Evolutionary conservation across 2,888 invertebrate species (phyloP).

Genomic region (Aromia moschata): DNA sequence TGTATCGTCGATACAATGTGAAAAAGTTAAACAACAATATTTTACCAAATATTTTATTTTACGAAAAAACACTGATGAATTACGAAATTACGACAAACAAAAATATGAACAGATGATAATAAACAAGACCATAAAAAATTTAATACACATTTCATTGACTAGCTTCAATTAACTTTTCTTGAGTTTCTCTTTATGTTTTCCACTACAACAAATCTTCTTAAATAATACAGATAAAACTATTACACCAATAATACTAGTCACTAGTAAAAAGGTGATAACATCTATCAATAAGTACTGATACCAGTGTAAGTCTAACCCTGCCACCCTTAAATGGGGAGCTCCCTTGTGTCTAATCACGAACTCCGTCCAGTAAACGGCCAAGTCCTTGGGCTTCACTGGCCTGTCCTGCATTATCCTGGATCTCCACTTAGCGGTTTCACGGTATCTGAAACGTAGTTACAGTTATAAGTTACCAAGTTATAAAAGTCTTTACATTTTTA

Average conservation of each 20-base stretch:
- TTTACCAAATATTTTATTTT: too few relatives aligned
- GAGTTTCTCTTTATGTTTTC: not conserved
- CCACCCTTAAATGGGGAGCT: constrained; percentile 45
- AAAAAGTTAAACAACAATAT: too few relatives aligned
- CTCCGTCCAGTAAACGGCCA: constrained; percentile 48
- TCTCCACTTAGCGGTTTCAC: constrained; percentile 38
- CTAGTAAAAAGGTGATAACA: constrained; percentile 33
- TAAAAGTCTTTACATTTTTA: too few relatives aligned
- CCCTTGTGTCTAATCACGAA: constrained; percentile 49
- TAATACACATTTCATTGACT: not conserved
- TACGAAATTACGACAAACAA: too few relatives aligned
- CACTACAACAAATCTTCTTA: not conserved
- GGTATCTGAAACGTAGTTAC: constrained; percentile 44
- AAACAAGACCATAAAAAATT: too few relatives aligned
- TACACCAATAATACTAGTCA: not conserved
- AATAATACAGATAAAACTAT: not conserved
- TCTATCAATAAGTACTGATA: constrained; percentile 50
- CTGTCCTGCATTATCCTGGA: constrained; percentile 47
- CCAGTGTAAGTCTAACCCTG: constrained; percentile 44
- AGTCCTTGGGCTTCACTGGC: constrained; percentile 43
- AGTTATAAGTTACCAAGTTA: too few relatives aligned
- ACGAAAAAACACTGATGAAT: too few relatives aligned
- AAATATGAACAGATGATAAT: too few relatives aligned
- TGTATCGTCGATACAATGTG: too few relatives aligned
- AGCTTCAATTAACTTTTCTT: constrained; percentile 5